Conservation (phyloP, 2,888 invertebrate species). For the Protophormia terraenovae region DNA sequence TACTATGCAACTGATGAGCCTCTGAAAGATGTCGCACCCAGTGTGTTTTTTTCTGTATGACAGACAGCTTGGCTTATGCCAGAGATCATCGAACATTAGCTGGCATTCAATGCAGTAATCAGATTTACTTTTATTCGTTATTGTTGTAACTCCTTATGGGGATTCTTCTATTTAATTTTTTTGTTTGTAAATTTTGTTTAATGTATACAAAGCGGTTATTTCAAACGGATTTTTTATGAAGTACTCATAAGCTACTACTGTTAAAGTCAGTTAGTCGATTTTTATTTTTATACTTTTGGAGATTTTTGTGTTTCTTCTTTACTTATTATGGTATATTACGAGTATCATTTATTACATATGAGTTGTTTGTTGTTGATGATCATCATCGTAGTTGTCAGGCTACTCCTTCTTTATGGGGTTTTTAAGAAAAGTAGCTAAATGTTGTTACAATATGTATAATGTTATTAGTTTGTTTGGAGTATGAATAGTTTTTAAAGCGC, state of each 20-base stretch:
- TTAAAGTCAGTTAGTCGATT: slow-evolving; percentile 27
- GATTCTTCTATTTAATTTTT: slow-evolving; percentile 28
- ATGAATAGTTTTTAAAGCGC: not conserved
- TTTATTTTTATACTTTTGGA: slow-evolving; percentile 24
- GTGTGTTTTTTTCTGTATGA: slow-evolving; percentile 45
- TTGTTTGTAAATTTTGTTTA: no score
- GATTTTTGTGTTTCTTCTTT: slow-evolving; percentile 1
- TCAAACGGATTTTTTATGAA: slow-evolving; percentile 59
- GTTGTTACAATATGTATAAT: slow-evolving; percentile 23
- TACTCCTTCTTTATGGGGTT: not conserved
- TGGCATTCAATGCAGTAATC: slow-evolving; percentile 60
- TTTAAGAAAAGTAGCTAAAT: not conserved
- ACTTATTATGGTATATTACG: slow-evolving; percentile 7
- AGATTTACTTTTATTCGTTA: slow-evolving; percentile 40
- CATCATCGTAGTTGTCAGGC: slow-evolving; percentile 7
- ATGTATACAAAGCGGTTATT: slow-evolving; percentile 62
- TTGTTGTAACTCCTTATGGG: slow-evolving; percentile 14
- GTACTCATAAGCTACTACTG: slow-evolving; percentile 15
- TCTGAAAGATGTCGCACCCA: slow-evolving; percentile 65
- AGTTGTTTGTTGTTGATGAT: slow-evolving; percentile 25
- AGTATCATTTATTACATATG: slow-evolving; percentile 47
- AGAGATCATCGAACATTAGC: slow-evolving; percentile 68
- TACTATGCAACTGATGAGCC: slow-evolving; percentile 36
- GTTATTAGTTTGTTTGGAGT: not conserved
- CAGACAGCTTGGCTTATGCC: slow-evolving; percentile 66